Base-by-base conservation (phyloP, 1,140 invertebrate species). In the Hydropsyche tenuis region DNA sequence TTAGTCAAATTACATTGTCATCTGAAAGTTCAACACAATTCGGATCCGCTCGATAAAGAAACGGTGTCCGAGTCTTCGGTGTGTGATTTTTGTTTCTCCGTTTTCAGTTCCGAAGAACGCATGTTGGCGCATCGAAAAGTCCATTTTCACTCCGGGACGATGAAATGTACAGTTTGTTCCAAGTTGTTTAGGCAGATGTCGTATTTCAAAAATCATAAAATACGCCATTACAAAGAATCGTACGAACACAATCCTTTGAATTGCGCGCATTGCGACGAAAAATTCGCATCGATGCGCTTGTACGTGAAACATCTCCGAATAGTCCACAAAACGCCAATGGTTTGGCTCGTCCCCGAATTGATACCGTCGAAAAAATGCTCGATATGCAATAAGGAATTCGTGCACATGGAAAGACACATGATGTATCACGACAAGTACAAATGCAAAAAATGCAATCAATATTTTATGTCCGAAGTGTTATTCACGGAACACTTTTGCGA, bases 1-100 rank as follows among this genome's bases (percentile, higher is more conserved):
- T 80, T 82, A 78, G 82, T 86, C n/a, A 86, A 86, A 74, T 77
- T 86, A 51, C 82, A 84, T 65, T 86, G 85, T 62, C 85, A 86
- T 73, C 66, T 85, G 72, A 79, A 82, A 20, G 84, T 82, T 3
- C 80, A 82, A 69, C 84, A 85, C 75, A 80, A 77, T 12, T 80
- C 82, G 4, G 81, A 83, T 70, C 79, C 77, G 0, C 74, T 79
- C 14, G 78, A 78, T 5, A 81, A 80, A 42, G 80, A 81, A 22
- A 81, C 82, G 37, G 76, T 80, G 4, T 16, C 14, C 5, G 23
- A 30, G 22, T 37, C 62, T 0, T 51, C 60, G 1, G 80, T 84
- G 0, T 85, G 85, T 70, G 85, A 86, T 77, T 86, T 83, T 73
- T 86, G 85, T 70, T 85, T 86, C 69, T 80, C 78, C 74, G 82